Evolutionary conservation across 2,888 invertebrate genomes (phyloP).

Genomic region (Sphaerophoria taeniata): DNA sequence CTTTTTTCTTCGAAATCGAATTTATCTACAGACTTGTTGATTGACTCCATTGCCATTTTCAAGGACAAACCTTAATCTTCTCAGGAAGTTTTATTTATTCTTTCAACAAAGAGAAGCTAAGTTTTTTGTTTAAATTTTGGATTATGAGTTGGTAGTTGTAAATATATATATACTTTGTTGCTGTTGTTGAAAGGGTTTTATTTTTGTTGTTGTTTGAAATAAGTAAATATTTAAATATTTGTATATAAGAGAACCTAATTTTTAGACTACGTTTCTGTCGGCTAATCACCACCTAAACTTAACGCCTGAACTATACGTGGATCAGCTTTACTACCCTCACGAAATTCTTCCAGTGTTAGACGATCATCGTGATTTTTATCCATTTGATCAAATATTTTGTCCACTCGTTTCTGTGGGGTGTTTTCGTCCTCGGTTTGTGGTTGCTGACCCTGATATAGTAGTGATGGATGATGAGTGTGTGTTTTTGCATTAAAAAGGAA

Average conservation of each 20-base stretch:
- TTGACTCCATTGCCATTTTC: neutral
- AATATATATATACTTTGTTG: conserved; percentile 21
- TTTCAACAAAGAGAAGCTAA: conserved; percentile 49
- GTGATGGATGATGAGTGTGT: conserved; percentile 16
- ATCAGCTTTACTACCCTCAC: conserved; percentile 99
- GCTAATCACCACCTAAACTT: conserved; percentile 90
- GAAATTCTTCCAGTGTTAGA: conserved; percentile 97
- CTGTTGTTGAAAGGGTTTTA: conserved; percentile 10
- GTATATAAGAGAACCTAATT: conserved; percentile 68
- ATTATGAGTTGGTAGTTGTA: conserved; percentile 47
- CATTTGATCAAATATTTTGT: conserved; percentile 99
- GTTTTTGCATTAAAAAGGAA: conserved; percentile 16
- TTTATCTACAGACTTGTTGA: conserved; percentile 27
- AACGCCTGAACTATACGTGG: conserved; percentile 98
- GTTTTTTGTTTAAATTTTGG: conserved; percentile 19
- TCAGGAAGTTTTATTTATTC: conserved; percentile 5
- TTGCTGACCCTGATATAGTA: conserved; percentile 89
- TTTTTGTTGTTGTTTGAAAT: neutral
- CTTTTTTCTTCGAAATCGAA: conserved; percentile 4
- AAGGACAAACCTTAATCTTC: conserved; percentile 3
- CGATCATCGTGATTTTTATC: conserved; percentile 99
- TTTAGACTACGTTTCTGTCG: conserved; percentile 78
- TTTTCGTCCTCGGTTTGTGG: conserved; percentile 95
- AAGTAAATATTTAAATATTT: conserved; percentile 12
- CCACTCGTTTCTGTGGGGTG: conserved; percentile 97